Percentiles rank a stretch among this genome's conserved stretches.
Conservation (phyloP, 2,797 vertebrate genomes). For the Ciconia nigra region DNA sequence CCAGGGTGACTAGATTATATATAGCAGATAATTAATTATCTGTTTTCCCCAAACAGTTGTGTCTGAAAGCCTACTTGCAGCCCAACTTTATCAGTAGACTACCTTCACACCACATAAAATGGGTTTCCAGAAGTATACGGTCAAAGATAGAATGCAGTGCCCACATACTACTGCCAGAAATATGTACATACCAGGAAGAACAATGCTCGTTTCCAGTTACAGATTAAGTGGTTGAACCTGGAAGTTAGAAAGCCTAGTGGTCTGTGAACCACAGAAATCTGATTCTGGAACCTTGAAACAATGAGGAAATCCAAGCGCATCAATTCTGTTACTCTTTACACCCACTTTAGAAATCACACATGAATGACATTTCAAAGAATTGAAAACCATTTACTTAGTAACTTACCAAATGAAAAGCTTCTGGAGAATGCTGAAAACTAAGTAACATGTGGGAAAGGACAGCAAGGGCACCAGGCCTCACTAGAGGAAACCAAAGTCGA, state of each 20-base stretch:
- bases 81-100: not conserved
- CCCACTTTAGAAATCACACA: not conserved
- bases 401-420: conserved; percentile 97
- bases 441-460: conserved; percentile 98
- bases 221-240: not conserved
- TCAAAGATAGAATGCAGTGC: not conserved
- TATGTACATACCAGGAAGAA: not conserved
- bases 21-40: not conserved
- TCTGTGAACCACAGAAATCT: not conserved
- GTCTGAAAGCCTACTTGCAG: not conserved
- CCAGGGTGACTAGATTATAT: not conserved
- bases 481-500: conserved; percentile 96
- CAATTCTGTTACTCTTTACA: not conserved
- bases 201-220: not conserved
- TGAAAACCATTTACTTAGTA: not conserved
- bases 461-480: conserved; percentile 92
- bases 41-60: not conserved
- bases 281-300: not conserved
- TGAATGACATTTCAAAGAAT: not conserved
- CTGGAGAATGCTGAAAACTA: conserved; percentile 98
- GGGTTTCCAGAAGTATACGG: not conserved
- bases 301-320: not conserved
- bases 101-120: not conserved
- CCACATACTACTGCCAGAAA: not conserved
- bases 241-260: not conserved